Evolutionary conservation across 1,140 invertebrate genomes (phyloP), one percentile per base, ranked within the genome.

Genomic region (Bombyx mori): DNA sequence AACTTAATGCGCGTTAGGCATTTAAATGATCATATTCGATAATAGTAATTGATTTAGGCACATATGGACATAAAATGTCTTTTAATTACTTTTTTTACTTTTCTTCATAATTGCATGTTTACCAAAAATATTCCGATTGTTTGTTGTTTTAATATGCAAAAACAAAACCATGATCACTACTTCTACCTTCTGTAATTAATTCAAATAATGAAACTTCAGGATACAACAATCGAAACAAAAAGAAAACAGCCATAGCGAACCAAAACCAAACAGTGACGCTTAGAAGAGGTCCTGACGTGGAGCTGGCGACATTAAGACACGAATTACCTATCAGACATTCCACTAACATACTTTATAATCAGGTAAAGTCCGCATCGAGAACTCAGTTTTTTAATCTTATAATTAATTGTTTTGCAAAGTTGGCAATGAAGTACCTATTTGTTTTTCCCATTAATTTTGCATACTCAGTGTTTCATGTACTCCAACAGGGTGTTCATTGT

Each of bases 301-400:
- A 98, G 72, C 88, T 98, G n/a, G 95, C 95, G 0, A 94, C 94
- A 1, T 88, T 98, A n/a, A 89, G 94, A 44, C 95, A 97, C 26
- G 26, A 35, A 77, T 88, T 97, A 9, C 96, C 96, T 67, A 91
- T 65, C 2, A 82, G 81, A 64, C 94, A 96, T 68, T 93, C 94
- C 35, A 93, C 90, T 7, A 97, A 97, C 78, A 92, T 94, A 8
- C 84, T 97, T 1, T 97, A 98, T 70, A 91, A 86, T 60, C 83
- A 82, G 75, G 82, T 80, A 71, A 35, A 35, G 4, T 35, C 4
- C 26, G 26, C 26, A 3, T 35, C 26, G 26, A 35, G 26, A 35
- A 35, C 26, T 35, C 4, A 35, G 26, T 35, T 35, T 35, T 35
- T 35, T 2, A 35, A 35, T 35, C 26, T 5, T 35, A 35, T 3